Evolutionary conservation across 2,113 vertebrate genomes (phyloP).

Genomic region (Pterocles orientalis): DNA sequence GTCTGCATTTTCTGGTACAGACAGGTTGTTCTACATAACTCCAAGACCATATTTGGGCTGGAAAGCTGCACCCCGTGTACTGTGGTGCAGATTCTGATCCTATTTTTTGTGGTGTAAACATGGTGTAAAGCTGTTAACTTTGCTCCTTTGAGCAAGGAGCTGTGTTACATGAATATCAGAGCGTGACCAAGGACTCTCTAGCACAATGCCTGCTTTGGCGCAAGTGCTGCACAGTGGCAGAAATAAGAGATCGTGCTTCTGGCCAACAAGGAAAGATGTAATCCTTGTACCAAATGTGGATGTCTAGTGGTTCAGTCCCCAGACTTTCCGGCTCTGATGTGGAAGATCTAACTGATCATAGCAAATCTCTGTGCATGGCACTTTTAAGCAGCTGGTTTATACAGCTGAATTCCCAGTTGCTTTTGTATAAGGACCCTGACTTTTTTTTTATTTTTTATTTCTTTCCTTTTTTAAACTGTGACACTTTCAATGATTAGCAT

Average conservation of each 20-base stretch:
- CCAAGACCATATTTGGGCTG: background rate
- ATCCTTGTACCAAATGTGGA: background rate
- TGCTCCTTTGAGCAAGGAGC: background rate
- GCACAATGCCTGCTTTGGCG: background rate
- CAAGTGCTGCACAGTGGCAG: background rate
- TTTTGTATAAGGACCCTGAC: background rate
- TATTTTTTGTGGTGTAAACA: background rate
- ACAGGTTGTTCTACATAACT: constrained; percentile 25
- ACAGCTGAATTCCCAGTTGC: background rate
- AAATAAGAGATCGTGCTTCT: background rate
- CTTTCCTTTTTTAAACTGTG: background rate
- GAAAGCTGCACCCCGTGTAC: background rate
- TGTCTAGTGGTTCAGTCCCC: background rate
- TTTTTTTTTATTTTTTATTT: background rate
- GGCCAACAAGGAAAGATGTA: background rate
- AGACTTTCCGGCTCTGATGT: background rate
- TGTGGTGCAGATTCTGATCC: background rate
- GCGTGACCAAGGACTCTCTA: background rate
- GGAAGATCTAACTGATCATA: background rate
- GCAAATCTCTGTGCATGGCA: background rate
- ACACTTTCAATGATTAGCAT: background rate
- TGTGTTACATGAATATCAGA: background rate
- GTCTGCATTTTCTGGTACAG: constrained; percentile 68
- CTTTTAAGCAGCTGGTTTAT: background rate
- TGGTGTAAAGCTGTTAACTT: background rate